Evolutionary conservation across 2,888 invertebrate species (phyloP).

Genomic region (Pilophorus perplexus): DNA sequence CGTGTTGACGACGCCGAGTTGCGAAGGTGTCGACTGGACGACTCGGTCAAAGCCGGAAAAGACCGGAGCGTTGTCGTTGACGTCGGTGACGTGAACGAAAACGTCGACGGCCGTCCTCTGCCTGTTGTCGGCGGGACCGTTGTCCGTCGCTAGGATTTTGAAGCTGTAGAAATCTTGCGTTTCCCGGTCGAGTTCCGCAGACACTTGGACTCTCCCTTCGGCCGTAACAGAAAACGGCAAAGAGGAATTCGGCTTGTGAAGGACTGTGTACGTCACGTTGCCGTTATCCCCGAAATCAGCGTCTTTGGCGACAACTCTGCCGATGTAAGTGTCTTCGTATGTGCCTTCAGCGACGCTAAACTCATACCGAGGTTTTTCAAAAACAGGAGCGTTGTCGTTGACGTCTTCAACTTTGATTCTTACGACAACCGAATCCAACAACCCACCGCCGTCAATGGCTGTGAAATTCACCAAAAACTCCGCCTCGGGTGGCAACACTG

Average conservation of each 20-base stretch:
- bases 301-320: conserved; percentile 74
- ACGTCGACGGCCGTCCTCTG: conserved; percentile 72
- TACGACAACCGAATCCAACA: conserved; percentile 67
- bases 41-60: conserved; percentile 69
- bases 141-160: conserved; percentile 71
- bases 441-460: conserved; percentile 71
- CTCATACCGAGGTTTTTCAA: conserved; percentile 77
- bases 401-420: conserved; percentile 73
- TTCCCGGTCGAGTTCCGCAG: conserved; percentile 76
- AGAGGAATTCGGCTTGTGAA: conserved; percentile 52
- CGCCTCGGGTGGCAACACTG: conserved; percentile 69
- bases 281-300: conserved; percentile 77
- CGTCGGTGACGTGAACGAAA: conserved; percentile 75
- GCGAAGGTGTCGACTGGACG: conserved; percentile 42
- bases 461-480: conserved; percentile 73
- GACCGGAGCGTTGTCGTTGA: conserved; percentile 78
- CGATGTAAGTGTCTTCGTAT: conserved; percentile 68
- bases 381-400: conserved; percentile 80
- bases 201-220: conserved; percentile 66
- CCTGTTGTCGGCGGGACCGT: conserved; percentile 61
- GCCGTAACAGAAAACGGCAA: conserved; percentile 71
- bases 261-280: conserved; percentile 66
- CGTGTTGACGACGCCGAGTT: conserved; percentile 14
- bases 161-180: conserved; percentile 67
- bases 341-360: conserved; percentile 78